A percentile compares a stretch with the other conserved stretches of the same genome.
Conservation (phyloP, 2,113 vertebrate species). For the Laticauda colubrina region DNA sequence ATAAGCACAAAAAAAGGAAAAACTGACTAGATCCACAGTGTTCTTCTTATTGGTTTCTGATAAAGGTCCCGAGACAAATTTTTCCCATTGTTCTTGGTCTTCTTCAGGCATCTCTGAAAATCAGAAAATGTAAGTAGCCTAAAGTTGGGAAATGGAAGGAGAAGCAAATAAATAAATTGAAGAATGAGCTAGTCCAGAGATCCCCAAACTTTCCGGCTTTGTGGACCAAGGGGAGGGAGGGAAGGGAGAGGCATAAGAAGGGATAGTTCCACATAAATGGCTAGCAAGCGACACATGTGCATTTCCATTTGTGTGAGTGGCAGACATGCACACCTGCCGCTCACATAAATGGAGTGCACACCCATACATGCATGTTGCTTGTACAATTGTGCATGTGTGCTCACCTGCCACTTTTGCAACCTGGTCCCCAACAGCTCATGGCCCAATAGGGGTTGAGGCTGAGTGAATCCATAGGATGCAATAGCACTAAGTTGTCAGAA, state of each 20-base stretch:
- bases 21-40: constrained; percentile 68
- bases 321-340: no score
- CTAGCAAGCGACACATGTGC: neutral
- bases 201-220: neutral
- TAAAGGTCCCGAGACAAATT: constrained; percentile 63
- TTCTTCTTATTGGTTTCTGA: constrained; percentile 71
- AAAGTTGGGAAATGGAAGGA: neutral
- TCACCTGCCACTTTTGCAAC: neutral
- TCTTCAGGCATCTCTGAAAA: constrained; percentile 53
- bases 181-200: neutral
- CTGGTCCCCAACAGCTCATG: neutral
- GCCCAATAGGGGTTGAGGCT: neutral
- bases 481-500: neutral
- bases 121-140: neutral
- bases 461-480: neutral
- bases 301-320: no score
- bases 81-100: constrained; percentile 66
- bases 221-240: no score
- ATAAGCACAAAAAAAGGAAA: neutral
- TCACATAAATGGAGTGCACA: neutral
- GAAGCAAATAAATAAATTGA: neutral
- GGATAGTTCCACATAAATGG: neutral
- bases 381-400: neutral
- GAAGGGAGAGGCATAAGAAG: no score
- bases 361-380: no score